Percentiles rank a stretch among this genome's conserved stretches.
Conservation (phyloP, 1,140 invertebrate species). For the Riptortus pedestris region DNA sequence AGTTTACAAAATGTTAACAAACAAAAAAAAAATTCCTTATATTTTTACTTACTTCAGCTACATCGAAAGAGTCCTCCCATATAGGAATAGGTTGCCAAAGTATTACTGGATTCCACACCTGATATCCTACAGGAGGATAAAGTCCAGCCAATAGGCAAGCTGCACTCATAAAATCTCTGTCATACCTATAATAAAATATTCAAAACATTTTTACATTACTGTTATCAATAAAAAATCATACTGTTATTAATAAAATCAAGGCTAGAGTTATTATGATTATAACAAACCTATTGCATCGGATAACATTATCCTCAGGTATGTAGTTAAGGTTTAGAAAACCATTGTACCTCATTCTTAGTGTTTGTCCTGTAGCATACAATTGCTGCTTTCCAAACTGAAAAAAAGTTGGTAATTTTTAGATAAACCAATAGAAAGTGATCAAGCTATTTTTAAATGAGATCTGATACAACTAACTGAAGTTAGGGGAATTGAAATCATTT, state of each 20-base stretch:
- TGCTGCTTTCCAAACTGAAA: conserved; percentile 50
- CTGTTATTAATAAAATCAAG: no score
- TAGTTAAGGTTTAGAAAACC: conserved; percentile 49
- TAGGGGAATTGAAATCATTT: not conserved
- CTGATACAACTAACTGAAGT: not conserved
- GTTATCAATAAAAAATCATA: no score
- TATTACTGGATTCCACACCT: conserved; percentile 60
- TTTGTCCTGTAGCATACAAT: conserved; percentile 51
- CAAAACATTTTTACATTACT: not conserved
- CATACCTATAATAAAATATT: not conserved
- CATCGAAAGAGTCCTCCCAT: conserved; percentile 23
- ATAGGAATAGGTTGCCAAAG: conserved; percentile 82
- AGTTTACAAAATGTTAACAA: no score
- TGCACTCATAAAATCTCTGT: conserved; percentile 75
- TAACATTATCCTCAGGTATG: conserved; percentile 49
- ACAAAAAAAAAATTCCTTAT: no score
- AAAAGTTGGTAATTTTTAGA: conserved; percentile 15
- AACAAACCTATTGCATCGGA: conserved; percentile 42
- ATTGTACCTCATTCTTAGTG: conserved; percentile 49
- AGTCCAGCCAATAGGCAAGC: conserved; percentile 69
- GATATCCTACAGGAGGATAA: conserved; percentile 57
- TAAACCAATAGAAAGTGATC: not conserved
- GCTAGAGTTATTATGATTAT: no score
- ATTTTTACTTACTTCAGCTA: conserved; percentile 20
- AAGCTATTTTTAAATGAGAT: not conserved